phyloP scores from a whole-genome alignment of 2,888 invertebrate species.

The Venusia cambrica region DNA sequence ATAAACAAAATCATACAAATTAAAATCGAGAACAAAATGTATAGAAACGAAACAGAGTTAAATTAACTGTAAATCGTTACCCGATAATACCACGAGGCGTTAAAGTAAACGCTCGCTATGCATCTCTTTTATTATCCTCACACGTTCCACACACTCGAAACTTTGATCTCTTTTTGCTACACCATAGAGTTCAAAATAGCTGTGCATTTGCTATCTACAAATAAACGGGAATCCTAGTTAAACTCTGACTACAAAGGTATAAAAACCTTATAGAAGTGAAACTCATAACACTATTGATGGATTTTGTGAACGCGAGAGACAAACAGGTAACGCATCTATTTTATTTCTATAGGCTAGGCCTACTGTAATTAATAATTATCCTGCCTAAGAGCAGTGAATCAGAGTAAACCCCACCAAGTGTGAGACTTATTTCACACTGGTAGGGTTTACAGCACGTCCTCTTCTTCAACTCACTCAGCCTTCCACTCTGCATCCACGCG shows the following conservation, averaged over 20 bases:
- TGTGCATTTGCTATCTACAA: slow-evolving; percentile 5
- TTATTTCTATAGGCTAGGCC: no score
- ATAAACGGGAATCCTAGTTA: slow-evolving; percentile 20
- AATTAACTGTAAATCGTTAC: slow-evolving; percentile 2
- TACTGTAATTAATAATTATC: no score
- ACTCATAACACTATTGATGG: no score
- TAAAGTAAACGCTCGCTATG: slow-evolving; percentile 9
- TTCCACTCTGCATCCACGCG: no score
- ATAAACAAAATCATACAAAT: slow-evolving; percentile 3
- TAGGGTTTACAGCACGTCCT: no score
- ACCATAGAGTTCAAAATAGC: slow-evolving; percentile 18
- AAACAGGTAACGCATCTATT: no score
- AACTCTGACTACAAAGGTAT: slow-evolving; percentile 4
- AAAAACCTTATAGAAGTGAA: slow-evolving; percentile 4
- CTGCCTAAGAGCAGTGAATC: no score
- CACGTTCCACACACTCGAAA: slow-evolving; percentile 6
- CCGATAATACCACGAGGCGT: slow-evolving; percentile 9
- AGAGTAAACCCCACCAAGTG: no score
- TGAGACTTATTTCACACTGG: no score
- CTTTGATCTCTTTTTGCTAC: neutral
- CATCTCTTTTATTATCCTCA: slow-evolving; percentile 15
- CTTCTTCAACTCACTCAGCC: no score
- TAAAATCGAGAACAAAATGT: neutral
- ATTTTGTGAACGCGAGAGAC: no score
- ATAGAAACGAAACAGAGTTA: slow-evolving; percentile 1